These are phyloP conservation scores for Lichenostomus cassidix DNA, from an alignment of 2,113 vertebrate genomes.

Conservation along the genomic window DNA sequence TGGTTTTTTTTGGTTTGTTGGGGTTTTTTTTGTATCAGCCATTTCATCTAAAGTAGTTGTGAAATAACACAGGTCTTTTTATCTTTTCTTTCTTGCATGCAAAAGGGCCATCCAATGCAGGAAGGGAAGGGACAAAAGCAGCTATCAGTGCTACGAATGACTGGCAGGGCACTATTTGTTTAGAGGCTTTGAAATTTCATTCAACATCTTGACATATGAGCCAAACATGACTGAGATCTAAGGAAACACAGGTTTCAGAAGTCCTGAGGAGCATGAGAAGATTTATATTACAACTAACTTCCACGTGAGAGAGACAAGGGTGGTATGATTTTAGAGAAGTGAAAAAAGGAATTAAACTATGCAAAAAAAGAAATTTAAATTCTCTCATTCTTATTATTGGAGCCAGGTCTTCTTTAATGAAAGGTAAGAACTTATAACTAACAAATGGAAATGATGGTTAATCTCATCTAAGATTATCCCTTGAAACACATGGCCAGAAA, in stretches of 20 bases:
- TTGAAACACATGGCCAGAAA: background rate
- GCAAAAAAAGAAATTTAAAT: background rate
- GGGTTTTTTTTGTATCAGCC: background rate
- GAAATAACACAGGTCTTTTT: background rate
- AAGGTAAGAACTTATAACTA: background rate
- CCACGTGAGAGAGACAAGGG: background rate
- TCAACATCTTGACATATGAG: background rate
- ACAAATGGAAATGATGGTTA: background rate
- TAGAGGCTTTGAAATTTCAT: background rate
- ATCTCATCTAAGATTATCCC: background rate
- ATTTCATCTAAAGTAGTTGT: background rate
- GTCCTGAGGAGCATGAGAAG: background rate
- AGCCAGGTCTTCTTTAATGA: background rate
- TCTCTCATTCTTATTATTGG: background rate
- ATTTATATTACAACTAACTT: background rate
- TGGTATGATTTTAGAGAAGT: background rate
- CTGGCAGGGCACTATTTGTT: background rate
- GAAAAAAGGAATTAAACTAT: background rate
- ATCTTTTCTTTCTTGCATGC: background rate
- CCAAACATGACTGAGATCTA: background rate
- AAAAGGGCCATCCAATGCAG: background rate
- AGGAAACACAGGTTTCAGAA: background rate
- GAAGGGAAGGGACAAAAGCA: background rate
- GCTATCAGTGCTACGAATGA: background rate
- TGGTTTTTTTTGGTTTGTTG: background rate